Percentiles rank a stretch among this genome's conserved stretches.
These are phyloP conservation scores for Equus quagga DNA, from an alignment of 2,113 vertebrate genomes.

Conservation along the genomic window DNA sequence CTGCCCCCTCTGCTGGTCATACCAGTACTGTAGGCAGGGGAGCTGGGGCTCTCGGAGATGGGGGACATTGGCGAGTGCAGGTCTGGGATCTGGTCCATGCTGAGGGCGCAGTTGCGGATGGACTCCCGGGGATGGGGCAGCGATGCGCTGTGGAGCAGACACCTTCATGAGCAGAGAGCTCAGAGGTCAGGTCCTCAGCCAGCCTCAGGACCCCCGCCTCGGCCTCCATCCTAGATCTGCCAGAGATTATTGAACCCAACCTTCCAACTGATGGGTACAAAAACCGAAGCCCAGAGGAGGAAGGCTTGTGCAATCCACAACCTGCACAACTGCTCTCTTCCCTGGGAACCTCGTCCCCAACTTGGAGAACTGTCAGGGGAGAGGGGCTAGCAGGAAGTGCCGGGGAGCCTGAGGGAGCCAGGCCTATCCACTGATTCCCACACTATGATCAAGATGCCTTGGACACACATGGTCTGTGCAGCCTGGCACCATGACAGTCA, in stretches of 20 bases:
- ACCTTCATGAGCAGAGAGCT: conserved; percentile 4
- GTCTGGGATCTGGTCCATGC: conserved; percentile 99
- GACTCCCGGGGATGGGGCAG: conserved; percentile 95
- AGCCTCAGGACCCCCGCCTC: not conserved
- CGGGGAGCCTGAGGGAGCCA: not conserved
- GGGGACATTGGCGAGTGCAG: conserved; percentile 95
- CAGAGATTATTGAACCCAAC: not conserved
- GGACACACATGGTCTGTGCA: not conserved
- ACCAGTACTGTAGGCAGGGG: conserved; percentile 96
- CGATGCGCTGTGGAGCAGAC: conserved; percentile 88
- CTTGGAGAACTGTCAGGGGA: not conserved
- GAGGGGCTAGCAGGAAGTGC: not conserved
- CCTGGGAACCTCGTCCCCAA: not conserved
- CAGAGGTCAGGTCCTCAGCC: not conserved
- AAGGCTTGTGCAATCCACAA: not conserved
- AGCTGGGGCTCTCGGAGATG: conserved; percentile 93
- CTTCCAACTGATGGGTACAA: not conserved
- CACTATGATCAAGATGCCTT: not conserved
- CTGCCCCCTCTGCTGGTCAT: conserved; percentile 65
- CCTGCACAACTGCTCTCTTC: not conserved
- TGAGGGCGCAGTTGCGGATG: conserved; percentile 97
- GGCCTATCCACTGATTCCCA: not conserved
- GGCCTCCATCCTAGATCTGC: not conserved
- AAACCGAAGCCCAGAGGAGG: not conserved
- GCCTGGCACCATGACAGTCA: not conserved